These are phyloP conservation scores for Baccha elongata DNA, from an alignment of 2,888 invertebrate genomes.

Conservation along the genomic window DNA sequence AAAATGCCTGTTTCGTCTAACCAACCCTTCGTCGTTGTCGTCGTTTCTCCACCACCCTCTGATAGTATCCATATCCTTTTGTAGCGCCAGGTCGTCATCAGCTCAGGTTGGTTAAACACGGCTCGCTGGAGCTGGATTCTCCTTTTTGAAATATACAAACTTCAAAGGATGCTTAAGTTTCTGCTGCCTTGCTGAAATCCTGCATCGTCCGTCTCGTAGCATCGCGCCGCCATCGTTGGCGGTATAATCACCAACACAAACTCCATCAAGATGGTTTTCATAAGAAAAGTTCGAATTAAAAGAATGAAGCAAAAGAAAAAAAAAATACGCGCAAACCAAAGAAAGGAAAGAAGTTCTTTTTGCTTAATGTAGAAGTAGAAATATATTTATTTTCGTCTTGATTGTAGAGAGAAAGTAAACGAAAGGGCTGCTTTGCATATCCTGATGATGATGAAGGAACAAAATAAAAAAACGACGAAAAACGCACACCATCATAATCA, in stretches of 20 bases:
- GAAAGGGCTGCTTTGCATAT: slow-evolving; percentile 74
- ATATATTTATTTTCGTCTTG: slow-evolving; percentile 70
- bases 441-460: slow-evolving; percentile 63
- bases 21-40: slow-evolving; percentile 18
- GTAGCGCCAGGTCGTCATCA: slow-evolving; percentile 65
- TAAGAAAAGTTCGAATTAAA: slow-evolving; percentile 72
- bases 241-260: slow-evolving; percentile 73
- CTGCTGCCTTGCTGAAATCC: slow-evolving; percentile 43
- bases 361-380: slow-evolving; percentile 68
- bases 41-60: slow-evolving; percentile 1
- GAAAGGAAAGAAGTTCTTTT: slow-evolving; percentile 53
- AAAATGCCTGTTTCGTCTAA: slow-evolving; percentile 20
- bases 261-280: slow-evolving; percentile 72
- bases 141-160: slow-evolving; percentile 51
- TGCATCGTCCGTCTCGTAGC: slow-evolving; percentile 23
- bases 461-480: slow-evolving; percentile 12
- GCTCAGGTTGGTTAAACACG: slow-evolving; percentile 71
- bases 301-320: slow-evolving; percentile 51
- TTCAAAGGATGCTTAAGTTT: slow-evolving; percentile 68
- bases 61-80: slow-evolving; percentile 42
- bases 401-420: slow-evolving; percentile 72
- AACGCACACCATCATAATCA: slow-evolving; percentile 73
- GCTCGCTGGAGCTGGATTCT: slow-evolving; percentile 54
- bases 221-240: background rate
- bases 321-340: slow-evolving; percentile 55